Conservation (phyloP, 2,797 vertebrate species). For the Hippopotamyrus pictus region DNA sequence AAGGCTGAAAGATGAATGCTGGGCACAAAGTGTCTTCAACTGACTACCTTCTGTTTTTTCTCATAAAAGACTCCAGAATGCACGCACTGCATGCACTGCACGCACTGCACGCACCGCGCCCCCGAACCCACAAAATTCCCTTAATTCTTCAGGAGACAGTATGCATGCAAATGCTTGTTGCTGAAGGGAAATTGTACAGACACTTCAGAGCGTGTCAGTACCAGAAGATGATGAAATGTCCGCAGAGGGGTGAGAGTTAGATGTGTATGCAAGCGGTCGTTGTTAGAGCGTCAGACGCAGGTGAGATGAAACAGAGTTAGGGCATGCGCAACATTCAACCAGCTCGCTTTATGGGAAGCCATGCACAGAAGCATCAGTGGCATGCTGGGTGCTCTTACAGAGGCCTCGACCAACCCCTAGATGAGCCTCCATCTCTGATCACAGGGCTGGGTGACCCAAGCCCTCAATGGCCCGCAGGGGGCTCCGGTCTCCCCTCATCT, state of each 20-base stretch:
- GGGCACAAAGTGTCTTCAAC: background rate
- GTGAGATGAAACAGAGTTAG: conserved; percentile 25
- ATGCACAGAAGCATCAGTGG: background rate
- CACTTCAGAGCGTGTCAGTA: background rate
- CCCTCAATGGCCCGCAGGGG: background rate
- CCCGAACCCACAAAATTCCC: too few relatives aligned
- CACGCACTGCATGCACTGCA: background rate
- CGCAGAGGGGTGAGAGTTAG: background rate
- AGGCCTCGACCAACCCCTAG: background rate
- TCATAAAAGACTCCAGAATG: background rate
- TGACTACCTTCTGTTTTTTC: background rate
- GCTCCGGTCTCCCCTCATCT: background rate
- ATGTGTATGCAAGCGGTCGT: background rate
- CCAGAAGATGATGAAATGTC: background rate
- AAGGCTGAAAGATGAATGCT: background rate
- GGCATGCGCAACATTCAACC: conserved; percentile 56
- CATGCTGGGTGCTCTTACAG: background rate
- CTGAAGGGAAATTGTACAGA: background rate
- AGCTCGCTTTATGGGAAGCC: conserved; percentile 23
- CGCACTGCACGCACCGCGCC: background rate
- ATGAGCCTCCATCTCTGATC: background rate
- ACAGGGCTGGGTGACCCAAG: background rate
- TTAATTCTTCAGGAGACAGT: background rate
- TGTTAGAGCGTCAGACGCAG: background rate
- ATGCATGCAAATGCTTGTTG: background rate